A percentile compares a stretch with the other conserved stretches of the same genome.
These are phyloP conservation scores for Panthera tigris DNA, from an alignment of 2,113 vertebrate genomes.

Conservation along the genomic window DNA sequence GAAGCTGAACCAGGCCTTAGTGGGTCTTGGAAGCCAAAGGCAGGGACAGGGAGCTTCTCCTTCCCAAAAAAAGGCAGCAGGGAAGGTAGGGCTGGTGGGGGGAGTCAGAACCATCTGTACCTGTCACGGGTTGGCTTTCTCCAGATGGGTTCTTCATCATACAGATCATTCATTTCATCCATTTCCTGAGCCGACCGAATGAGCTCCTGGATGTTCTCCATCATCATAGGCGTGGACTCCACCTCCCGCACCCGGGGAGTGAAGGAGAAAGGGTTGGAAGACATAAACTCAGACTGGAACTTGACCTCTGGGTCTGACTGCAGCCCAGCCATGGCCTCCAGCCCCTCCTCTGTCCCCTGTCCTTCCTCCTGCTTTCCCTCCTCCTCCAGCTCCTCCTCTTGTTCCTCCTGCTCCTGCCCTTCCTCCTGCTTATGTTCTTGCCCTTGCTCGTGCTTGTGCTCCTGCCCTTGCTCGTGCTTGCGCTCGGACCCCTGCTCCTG, in stretches of 20 bases:
- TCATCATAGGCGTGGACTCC: background rate
- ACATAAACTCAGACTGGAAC: background rate
- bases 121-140: constrained; percentile 42
- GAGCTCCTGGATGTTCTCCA: constrained; percentile 70
- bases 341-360: background rate
- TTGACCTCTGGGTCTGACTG: background rate
- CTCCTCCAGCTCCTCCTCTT: constrained; percentile 27
- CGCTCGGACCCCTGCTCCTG: background rate
- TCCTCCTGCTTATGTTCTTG: constrained; percentile 11
- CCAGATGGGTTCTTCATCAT: background rate
- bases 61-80: background rate
- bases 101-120: constrained; percentile 30
- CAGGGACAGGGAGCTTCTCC: background rate
- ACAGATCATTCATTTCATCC: background rate
- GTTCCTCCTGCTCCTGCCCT: background rate
- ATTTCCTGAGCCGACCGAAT: constrained; percentile 45
- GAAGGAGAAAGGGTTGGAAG: constrained; percentile 40
- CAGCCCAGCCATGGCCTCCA: background rate
- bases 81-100: background rate
- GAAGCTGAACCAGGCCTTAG: background rate
- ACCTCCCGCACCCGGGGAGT: constrained; percentile 65
- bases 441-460: background rate
- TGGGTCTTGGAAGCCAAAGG: background rate
- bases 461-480: background rate
- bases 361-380: constrained; percentile 41